These are phyloP conservation scores for Miniopterus natalensis DNA, from an alignment of 2,113 vertebrate genomes.

Conservation along the genomic window DNA sequence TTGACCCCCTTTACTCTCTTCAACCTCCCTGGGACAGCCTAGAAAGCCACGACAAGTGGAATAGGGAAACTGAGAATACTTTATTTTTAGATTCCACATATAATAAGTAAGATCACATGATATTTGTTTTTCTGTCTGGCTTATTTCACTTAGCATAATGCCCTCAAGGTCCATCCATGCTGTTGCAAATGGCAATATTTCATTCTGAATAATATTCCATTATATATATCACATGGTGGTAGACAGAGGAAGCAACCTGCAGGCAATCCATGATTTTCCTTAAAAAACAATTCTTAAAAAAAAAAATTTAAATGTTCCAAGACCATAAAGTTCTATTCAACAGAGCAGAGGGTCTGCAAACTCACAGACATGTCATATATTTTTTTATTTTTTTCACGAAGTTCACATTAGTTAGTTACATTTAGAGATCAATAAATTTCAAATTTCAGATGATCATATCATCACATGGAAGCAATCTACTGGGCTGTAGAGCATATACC, in stretches of 20 bases:
- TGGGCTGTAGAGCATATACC: neutral
- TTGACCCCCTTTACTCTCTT: neutral
- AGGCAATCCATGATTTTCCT: slow-evolving; percentile 24
- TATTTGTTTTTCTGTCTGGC: neutral
- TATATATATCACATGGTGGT: neutral
- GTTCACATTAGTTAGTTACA: neutral
- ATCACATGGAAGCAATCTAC: neutral
- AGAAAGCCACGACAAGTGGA: neutral
- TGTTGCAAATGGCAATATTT: neutral
- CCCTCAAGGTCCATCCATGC: neutral
- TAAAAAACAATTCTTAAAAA: slow-evolving; percentile 30
- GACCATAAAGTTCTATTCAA: neutral
- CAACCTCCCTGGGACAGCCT: neutral
- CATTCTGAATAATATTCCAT: neutral
- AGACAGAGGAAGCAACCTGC: neutral
- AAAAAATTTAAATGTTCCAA: neutral
- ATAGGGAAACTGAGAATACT: neutral
- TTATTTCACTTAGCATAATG: neutral
- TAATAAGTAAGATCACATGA: neutral
- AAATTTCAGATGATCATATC: neutral
- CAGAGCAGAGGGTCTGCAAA: neutral
- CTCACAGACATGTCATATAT: neutral
- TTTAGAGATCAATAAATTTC: slow-evolving; percentile 31
- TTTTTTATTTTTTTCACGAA: neutral
- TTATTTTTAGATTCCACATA: neutral